Base-by-base conservation (phyloP, 2,113 vertebrate species). In the Pseudorasbora parva region DNA sequence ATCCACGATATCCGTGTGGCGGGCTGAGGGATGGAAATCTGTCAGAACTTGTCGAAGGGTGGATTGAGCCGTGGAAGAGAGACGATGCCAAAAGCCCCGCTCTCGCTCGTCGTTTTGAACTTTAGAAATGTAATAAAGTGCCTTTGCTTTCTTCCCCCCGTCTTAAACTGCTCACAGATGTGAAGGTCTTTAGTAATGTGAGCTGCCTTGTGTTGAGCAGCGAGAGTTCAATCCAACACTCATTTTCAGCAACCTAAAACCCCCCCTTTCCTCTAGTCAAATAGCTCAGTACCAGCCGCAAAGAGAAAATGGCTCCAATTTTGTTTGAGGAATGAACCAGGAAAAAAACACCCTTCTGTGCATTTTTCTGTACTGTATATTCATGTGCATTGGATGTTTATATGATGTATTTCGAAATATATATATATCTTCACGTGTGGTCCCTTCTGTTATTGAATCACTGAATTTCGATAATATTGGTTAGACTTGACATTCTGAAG, bases 141-240 rank as follows among this genome's bases (percentile, higher is more conserved):
- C 85, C 88, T 82, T 89, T 90, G 92, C 54, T 87, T 83, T 86
- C 85, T 64, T 43, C 56, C 51, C 17, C 56, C 62, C 59, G n/a
- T 85, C 79, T 81, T 68, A 95, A 95, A 95, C 93, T 90, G 88
- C 90, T 94, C 93, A 92, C 94, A 95, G 93, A 95, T 95, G 94
- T 95, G 91, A 91, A 93, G 92, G 88, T 91, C 92, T 93, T 93
- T 88, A 92, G 94, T 93, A 95, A 95, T 88, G 91, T 88, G 93
- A 94, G 92, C 90, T 85, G 90, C 86, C 88, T 92, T 87, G 85
- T 93, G 90, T 93, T 88, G 90, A 94, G 90, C 90, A 86, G 87
- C 89, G 90, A 93, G 91, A 93, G 91, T 93, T 91, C 90, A 93
- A 93, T 90, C 91, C 93, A 93, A 81, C 74, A 85, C 82, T 93